Conservation (phyloP, 1,140 invertebrate species). For the Ostrea edulis region DNA sequence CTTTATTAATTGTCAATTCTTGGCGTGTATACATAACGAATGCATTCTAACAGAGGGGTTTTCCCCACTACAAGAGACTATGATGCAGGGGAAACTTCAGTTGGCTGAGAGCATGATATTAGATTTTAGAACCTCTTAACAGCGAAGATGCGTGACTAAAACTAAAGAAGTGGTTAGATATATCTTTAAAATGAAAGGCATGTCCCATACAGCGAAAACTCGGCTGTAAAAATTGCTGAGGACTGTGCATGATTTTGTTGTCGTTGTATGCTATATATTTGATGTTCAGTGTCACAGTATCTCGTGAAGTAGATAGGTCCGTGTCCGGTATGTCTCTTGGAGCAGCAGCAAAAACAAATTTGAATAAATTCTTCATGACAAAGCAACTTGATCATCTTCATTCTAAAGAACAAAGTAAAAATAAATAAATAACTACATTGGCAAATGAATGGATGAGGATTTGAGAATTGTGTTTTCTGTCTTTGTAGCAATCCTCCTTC, state of each 20-base stretch:
- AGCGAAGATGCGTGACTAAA: background rate
- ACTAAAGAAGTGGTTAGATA: background rate
- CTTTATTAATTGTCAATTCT: background rate
- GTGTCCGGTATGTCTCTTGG: background rate
- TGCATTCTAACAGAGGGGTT: background rate
- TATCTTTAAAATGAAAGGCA: background rate
- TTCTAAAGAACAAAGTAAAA: background rate
- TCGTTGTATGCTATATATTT: background rate
- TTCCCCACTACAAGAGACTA: background rate
- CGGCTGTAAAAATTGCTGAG: background rate
- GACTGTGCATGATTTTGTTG: conserved; percentile 15
- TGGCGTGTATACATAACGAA: too few species aligned
- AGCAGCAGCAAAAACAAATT: background rate
- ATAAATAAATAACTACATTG: background rate
- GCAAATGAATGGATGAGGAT: background rate
- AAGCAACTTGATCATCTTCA: background rate
- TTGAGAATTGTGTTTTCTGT: background rate
- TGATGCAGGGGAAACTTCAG: background rate
- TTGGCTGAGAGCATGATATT: background rate
- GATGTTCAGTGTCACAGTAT: conserved; percentile 1
- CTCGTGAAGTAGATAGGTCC: background rate
- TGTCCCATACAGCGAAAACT: background rate
- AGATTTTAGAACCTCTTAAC: background rate
- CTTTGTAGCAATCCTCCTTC: conserved; percentile 68
- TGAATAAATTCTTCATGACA: background rate